These are phyloP conservation scores for Amblyopsis hoosieri DNA, from an alignment of 2,797 vertebrate species.

Conservation along the genomic window DNA sequence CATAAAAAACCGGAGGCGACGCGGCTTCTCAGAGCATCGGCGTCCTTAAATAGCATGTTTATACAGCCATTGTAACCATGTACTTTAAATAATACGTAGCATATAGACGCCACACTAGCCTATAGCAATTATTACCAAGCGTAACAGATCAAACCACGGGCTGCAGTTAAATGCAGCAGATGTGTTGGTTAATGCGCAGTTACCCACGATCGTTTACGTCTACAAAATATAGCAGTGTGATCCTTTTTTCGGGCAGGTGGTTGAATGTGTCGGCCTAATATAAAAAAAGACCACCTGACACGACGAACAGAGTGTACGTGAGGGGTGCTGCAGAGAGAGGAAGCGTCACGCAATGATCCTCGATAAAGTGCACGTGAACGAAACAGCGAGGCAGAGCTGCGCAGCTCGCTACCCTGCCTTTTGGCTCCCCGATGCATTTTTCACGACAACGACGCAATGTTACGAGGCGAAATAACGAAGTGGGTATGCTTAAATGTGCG, in stretches of 20 bases:
- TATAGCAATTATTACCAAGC: too few species aligned
- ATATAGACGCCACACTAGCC: too few species aligned
- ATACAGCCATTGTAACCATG: constrained; percentile 27
- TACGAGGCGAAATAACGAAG: neutral
- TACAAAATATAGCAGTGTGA: neutral
- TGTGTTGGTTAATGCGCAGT: constrained; percentile 34
- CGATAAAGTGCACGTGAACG: constrained; percentile 20
- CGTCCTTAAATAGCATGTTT: constrained; percentile 52
- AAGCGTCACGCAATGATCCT: constrained; percentile 45
- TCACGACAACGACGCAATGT: neutral
- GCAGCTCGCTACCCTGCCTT: neutral
- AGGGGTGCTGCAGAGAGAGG: constrained; percentile 48
- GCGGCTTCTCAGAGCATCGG: constrained; percentile 33
- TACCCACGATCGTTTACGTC: neutral
- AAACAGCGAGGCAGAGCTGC: neutral
- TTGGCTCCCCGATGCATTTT: neutral
- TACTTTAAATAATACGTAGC: neutral
- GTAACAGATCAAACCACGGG: neutral
- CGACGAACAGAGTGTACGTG: constrained; percentile 32
- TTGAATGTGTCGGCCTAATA: neutral
- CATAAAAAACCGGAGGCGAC: constrained; percentile 70
- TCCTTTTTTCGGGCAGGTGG: neutral
- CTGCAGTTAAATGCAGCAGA: neutral
- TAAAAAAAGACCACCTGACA: constrained; percentile 60
- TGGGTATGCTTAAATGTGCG: neutral